These are phyloP conservation scores for Tridacna gigas DNA, from an alignment of 2,888 invertebrate species.

Conservation along the genomic window DNA sequence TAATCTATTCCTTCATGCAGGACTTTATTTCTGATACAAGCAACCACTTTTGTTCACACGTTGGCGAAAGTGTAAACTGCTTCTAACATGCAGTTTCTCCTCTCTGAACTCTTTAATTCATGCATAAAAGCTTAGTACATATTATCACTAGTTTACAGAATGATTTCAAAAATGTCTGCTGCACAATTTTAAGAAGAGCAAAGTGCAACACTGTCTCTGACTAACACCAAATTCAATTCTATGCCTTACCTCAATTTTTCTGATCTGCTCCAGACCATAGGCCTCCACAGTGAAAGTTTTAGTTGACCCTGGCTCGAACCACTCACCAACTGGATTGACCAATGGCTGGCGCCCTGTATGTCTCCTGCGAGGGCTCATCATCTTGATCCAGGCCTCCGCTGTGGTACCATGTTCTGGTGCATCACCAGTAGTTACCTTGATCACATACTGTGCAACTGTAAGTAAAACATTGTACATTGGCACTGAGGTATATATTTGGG, in stretches of 20 bases:
- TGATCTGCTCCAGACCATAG: slow-evolving; percentile 17
- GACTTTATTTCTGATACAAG: too few species aligned
- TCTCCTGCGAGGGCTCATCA: slow-evolving; percentile 23
- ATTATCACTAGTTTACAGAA: too few species aligned
- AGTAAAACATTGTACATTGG: background rate
- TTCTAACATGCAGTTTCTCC: too few species aligned
- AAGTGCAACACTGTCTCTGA: background rate
- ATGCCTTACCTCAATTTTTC: slow-evolving; percentile 19
- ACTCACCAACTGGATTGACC: background rate
- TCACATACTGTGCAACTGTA: slow-evolving; percentile 6
- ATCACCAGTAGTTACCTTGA: slow-evolving; percentile 14
- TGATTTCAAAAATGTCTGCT: background rate
- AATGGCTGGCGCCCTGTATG: slow-evolving; percentile 23
- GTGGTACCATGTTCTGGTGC: slow-evolving; percentile 9
- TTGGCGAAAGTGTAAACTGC: too few species aligned
- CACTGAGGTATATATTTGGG: too few species aligned
- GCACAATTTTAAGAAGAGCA: background rate
- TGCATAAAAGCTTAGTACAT: too few species aligned
- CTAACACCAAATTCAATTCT: background rate
- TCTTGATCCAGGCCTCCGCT: slow-evolving; percentile 17
- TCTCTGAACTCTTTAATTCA: too few species aligned
- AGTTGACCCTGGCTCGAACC: slow-evolving; percentile 11
- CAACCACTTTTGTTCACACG: too few species aligned
- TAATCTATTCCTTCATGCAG: background rate
- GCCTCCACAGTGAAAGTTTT: slow-evolving; percentile 20